Evolutionary conservation across 1,140 invertebrate genomes (phyloP).

Genomic region (Trichoplusia ni): DNA sequence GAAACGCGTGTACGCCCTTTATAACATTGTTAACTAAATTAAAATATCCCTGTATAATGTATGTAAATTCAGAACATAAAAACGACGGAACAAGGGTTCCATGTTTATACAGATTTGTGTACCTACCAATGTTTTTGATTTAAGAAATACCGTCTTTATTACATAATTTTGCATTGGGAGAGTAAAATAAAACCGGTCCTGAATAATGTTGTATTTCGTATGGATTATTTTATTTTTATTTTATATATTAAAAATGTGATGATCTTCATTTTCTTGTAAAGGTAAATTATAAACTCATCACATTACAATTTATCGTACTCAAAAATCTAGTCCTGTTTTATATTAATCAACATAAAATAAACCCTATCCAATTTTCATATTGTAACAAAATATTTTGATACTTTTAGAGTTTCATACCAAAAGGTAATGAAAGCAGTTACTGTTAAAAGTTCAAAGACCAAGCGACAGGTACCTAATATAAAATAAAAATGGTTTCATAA

Average conservation of each 20-base stretch:
- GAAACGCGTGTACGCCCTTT: constrained; percentile 5
- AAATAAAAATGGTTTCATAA: constrained; percentile 20
- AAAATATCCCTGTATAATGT: constrained; percentile 21
- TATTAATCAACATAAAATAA: too few species aligned
- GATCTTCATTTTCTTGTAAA: too few species aligned
- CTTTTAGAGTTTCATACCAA: too few species aligned
- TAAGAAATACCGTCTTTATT: constrained; percentile 18
- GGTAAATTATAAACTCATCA: not conserved
- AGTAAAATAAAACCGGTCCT: too few species aligned
- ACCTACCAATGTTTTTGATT: constrained; percentile 9
- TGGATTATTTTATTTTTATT: too few species aligned
- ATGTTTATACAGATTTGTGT: constrained; percentile 16
- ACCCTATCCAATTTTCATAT: too few species aligned
- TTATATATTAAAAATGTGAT: too few species aligned
- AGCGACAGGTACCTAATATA: not conserved
- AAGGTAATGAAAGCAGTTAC: too few species aligned
- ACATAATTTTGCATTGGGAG: not conserved
- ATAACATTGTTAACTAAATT: constrained; percentile 19
- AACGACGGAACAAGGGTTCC: constrained; percentile 10
- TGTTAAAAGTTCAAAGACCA: too few species aligned
- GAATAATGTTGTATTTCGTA: too few species aligned
- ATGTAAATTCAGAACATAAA: constrained; percentile 21
- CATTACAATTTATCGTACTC: not conserved
- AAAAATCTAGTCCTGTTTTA: too few species aligned
- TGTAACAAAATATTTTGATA: too few species aligned